Conservation (phyloP, 2,888 invertebrate genomes). For the Branchellion lobata region DNA sequence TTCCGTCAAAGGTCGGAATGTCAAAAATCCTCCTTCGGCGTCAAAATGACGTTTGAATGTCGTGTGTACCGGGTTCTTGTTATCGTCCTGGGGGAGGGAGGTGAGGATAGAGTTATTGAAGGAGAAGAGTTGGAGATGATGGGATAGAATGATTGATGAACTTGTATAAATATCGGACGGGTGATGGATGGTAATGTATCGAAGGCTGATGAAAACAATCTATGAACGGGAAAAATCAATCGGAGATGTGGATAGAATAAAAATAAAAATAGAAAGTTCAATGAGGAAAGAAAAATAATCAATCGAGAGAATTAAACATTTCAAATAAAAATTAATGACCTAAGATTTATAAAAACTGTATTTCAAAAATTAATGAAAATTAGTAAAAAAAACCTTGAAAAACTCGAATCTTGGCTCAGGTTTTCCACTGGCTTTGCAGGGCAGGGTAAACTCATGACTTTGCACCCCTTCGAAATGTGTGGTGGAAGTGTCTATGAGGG, state of each 20-base stretch:
- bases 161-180: no score
- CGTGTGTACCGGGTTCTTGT: constrained; percentile 40
- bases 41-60: constrained; percentile 45
- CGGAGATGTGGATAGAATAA: no score
- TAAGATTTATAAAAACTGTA: no score
- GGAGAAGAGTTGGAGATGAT: no score
- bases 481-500: constrained; percentile 41
- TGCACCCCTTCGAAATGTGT: constrained; percentile 47
- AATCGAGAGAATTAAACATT: no score
- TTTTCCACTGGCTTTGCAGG: constrained; percentile 49
- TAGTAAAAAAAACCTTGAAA: constrained; percentile 47
- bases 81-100: constrained; percentile 19
- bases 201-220: no score
- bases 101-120: not conserved
- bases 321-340: no score
- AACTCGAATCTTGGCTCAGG: constrained; percentile 52
- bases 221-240: no score
- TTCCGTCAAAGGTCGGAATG: constrained; percentile 50
- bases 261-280: no score
- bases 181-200: no score
- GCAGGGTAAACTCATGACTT: constrained; percentile 48
- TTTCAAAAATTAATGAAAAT: not conserved
- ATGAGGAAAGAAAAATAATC: no score
- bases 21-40: constrained; percentile 46
- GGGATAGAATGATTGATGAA: no score